Conservation (phyloP, 2,113 vertebrate species). For the Pica pica region DNA sequence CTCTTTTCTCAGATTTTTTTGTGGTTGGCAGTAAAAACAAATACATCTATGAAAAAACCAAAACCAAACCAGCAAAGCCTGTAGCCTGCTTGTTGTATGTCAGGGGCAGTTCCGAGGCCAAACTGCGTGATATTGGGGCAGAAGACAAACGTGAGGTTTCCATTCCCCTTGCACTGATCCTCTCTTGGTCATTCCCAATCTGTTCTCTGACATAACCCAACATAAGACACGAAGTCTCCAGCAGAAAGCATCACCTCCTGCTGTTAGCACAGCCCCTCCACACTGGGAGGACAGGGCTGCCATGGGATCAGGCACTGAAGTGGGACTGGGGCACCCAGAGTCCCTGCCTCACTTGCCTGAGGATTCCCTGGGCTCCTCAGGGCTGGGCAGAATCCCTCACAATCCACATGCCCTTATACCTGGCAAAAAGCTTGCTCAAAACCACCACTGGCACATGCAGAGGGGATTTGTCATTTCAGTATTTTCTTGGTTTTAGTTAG, state of each 20-base stretch:
- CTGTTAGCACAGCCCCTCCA: neutral
- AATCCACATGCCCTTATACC: accelerated
- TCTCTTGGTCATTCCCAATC: neutral
- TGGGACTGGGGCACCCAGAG: neutral
- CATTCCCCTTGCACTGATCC: accelerated
- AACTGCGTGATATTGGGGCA: accelerated
- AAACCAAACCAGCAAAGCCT: neutral
- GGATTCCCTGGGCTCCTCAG: neutral
- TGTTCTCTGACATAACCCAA: neutral
- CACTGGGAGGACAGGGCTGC: accelerated
- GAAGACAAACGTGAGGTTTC: neutral
- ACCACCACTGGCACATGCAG: neutral
- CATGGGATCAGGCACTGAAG: accelerated
- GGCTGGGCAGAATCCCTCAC: neutral
- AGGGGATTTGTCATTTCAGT: neutral
- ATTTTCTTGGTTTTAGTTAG: neutral
- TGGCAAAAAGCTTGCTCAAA: neutral
- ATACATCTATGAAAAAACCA: neutral
- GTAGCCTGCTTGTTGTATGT: neutral
- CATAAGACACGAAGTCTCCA: neutral
- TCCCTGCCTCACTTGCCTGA: accelerated
- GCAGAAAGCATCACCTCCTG: neutral
- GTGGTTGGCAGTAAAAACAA: neutral
- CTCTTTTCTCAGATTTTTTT: neutral
- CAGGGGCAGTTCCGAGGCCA: neutral